Conservation (phyloP, 2,113 vertebrate genomes). For the Bungarus multicinctus region DNA sequence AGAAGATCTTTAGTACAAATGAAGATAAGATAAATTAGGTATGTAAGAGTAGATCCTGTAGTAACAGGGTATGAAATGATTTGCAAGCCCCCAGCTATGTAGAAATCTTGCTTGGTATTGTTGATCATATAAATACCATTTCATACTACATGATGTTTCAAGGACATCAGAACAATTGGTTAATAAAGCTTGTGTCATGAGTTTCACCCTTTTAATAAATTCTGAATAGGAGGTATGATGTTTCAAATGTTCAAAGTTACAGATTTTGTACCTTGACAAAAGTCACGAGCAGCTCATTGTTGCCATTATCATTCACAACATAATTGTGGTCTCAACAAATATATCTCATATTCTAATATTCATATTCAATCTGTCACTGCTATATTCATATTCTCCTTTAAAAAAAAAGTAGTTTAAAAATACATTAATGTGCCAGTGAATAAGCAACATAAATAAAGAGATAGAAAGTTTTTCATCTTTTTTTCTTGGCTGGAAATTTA, state of each 20-base stretch:
- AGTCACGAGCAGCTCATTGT: neutral
- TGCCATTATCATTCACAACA: neutral
- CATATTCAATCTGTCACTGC: too few relatives aligned
- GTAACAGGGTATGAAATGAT: neutral
- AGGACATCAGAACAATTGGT: neutral
- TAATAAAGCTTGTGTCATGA: neutral
- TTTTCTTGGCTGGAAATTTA: slow-evolving; percentile 42
- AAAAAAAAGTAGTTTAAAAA: slow-evolving; percentile 21
- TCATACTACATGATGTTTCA: too few relatives aligned
- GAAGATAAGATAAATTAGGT: neutral
- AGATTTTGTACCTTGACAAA: neutral
- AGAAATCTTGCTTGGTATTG: neutral
- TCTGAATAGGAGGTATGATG: neutral
- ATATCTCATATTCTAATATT: neutral
- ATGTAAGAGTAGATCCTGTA: neutral
- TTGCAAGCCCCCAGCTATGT: neutral
- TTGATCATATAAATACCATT: neutral
- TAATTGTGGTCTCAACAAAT: neutral
- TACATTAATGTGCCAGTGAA: neutral
- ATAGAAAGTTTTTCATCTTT: slow-evolving; percentile 50
- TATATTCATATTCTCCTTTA: neutral
- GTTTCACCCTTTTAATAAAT: neutral
- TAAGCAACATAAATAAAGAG: slow-evolving; percentile 41
- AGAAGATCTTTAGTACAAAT: neutral
- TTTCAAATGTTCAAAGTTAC: neutral